Evolutionary conservation across 2,888 invertebrate genomes (phyloP).

Genomic region (Unio pictorum): DNA sequence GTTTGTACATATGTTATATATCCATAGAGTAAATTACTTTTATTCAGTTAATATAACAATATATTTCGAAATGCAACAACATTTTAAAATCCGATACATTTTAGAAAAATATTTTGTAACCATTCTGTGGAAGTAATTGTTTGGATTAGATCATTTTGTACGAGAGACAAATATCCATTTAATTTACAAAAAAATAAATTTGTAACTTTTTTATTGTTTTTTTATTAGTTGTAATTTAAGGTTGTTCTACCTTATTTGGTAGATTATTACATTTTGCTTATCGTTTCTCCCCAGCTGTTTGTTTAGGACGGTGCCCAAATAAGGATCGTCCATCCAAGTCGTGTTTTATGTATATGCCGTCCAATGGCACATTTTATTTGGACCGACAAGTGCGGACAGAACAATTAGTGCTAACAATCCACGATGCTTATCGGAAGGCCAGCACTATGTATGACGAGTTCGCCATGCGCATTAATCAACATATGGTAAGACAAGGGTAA

Average conservation of each 20-base stretch:
- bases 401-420: conserved; percentile 64
- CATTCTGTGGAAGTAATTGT: no score
- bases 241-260: not conserved
- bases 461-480: conserved; percentile 22
- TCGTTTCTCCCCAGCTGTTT: conserved; percentile 47
- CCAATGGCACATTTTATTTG: conserved; percentile 56
- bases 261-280: not conserved
- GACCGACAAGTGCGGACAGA: conserved; percentile 62
- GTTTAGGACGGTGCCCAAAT: conserved; percentile 64
- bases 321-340: conserved; percentile 60
- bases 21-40: no score
- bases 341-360: conserved; percentile 61
- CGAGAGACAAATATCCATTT: no score
- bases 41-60: no score
- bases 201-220: not conserved
- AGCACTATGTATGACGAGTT: conserved; percentile 42
- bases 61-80: no score
- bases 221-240: not conserved
- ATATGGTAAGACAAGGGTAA: conserved; percentile 18
- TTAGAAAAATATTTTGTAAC: no score
- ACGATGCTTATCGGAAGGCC: conserved; percentile 58
- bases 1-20: no score
- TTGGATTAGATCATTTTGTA: no score
- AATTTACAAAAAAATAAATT: not conserved
- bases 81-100: no score